Base-by-base conservation (phyloP, 37 sponge, comb jelly and placozoan species). In the Agelas oroides region DNA sequence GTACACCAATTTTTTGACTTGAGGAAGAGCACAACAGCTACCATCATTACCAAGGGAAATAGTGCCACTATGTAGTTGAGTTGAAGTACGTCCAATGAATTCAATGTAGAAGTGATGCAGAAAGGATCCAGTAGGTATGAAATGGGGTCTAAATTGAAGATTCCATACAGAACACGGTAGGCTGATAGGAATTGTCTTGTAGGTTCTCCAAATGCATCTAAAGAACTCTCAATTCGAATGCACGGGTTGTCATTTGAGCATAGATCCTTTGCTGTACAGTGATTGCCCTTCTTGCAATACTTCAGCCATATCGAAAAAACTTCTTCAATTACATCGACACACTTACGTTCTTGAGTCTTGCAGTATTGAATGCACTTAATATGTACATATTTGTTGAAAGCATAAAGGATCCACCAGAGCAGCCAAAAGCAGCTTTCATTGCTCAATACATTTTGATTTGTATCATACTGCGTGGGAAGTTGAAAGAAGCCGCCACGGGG, bases 111-210 rank as follows among this genome's bases (percentile, higher is more conserved):
- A 21, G 66, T 40, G 57, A 84, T 36, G 76, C 85, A 84, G 36
- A 84, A 40, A 0, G 75, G 72, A 61, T 71, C 53, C 19, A 70
- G 20, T 3, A 34, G 52, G 5, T 34, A 57, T 0, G 57, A 69
- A 39, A 90, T 35, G 25, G 80, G 80, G 1, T 90, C 34, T 5
- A 90, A 70, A 59, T 90, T 90, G 74, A 84, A 79, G 54, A 90
- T 70, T 54, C 81, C 70, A 73, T 84, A 90, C 17, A 79, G 71
- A 24, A 84, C 32, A 8, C 25, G 25, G 70, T 90, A 90, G 28
- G 59, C 66, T n/a, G n/a, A n/a, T n/a, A 70, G 59, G 0, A 66
- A 55, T 0, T 71, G 33, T 32, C 40, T n/a, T 17, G 24, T 30
- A 15, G 64, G 64, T 5, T n/a, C n/a, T n/a, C n/a, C n/a, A n/a